These are phyloP conservation scores for Melieria picta DNA, from an alignment of 2,888 invertebrate species.

Conservation along the genomic window DNA sequence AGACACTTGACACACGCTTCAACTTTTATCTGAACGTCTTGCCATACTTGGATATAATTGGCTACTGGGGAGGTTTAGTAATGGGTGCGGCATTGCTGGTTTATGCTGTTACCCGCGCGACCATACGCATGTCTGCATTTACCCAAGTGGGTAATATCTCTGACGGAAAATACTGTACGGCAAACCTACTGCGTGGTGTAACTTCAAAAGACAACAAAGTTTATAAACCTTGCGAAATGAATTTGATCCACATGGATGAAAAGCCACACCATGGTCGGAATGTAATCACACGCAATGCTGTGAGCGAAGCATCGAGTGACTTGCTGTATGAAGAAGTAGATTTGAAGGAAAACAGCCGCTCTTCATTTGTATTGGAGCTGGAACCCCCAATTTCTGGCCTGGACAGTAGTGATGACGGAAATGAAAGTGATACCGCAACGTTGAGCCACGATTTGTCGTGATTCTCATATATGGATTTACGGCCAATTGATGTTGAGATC, in stretches of 20 bases:
- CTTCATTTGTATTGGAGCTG: constrained; percentile 55
- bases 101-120: constrained; percentile 60
- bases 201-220: constrained; percentile 48
- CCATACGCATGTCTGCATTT: constrained; percentile 57
- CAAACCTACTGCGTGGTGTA: constrained; percentile 51
- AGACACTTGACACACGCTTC: constrained; percentile 73
- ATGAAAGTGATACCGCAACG: constrained; percentile 47
- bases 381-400: constrained; percentile 55
- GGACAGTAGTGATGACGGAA: constrained; percentile 52
- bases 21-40: constrained; percentile 78
- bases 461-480: not conserved
- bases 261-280: constrained; percentile 41
- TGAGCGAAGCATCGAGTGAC: constrained; percentile 27
- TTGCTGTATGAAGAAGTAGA: constrained; percentile 6
- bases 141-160: constrained; percentile 51
- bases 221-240: constrained; percentile 61
- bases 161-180: constrained; percentile 55
- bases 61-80: constrained; percentile 60
- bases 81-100: constrained; percentile 56
- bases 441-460: not conserved
- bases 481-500: too few species aligned
- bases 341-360: constrained; percentile 45
- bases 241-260: constrained; percentile 52
- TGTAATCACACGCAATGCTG: constrained; percentile 42
- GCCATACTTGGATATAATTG: constrained; percentile 71